Conservation (phyloP, 2,113 vertebrate species). For the Poeciliopsis retropinna region DNA sequence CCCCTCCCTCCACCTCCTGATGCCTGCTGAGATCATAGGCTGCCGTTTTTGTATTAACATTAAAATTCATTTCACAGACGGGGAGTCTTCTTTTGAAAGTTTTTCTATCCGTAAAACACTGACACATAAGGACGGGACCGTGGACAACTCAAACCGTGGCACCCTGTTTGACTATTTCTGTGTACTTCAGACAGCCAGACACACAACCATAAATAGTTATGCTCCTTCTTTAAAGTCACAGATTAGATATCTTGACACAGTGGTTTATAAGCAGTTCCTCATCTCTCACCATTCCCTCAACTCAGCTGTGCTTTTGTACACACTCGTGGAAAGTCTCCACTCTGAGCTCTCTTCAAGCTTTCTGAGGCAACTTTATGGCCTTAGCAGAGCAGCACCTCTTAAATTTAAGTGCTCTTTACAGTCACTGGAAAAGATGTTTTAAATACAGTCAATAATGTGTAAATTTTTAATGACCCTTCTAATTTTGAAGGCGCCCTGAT, state of each 20-base stretch:
- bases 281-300: slow-evolving; percentile 36
- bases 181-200: slow-evolving; percentile 57
- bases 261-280: slow-evolving; percentile 58
- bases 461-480: slow-evolving; percentile 79
- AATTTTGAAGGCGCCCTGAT: slow-evolving; percentile 74
- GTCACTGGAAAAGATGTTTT: slow-evolving; percentile 78
- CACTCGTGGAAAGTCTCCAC: slow-evolving; percentile 56
- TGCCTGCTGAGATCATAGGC: slow-evolving; percentile 82
- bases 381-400: slow-evolving; percentile 75
- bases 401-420: slow-evolving; percentile 78
- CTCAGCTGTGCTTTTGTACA: slow-evolving; percentile 59
- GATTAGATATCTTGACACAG: slow-evolving; percentile 58
- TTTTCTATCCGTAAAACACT: slow-evolving; percentile 70
- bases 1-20: slow-evolving; percentile 48
- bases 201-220: slow-evolving; percentile 42
- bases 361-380: slow-evolving; percentile 76
- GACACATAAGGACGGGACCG: slow-evolving; percentile 58
- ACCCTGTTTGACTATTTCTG: slow-evolving; percentile 45
- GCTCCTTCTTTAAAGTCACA: slow-evolving; percentile 46
- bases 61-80: slow-evolving; percentile 74
- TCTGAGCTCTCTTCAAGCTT: slow-evolving; percentile 61
- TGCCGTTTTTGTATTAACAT: slow-evolving; percentile 78
- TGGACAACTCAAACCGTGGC: slow-evolving; percentile 51
- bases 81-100: slow-evolving; percentile 67
- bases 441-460: slow-evolving; percentile 80